Conservation (phyloP, 1,140 invertebrate genomes). For the Dryas iulia region DNA sequence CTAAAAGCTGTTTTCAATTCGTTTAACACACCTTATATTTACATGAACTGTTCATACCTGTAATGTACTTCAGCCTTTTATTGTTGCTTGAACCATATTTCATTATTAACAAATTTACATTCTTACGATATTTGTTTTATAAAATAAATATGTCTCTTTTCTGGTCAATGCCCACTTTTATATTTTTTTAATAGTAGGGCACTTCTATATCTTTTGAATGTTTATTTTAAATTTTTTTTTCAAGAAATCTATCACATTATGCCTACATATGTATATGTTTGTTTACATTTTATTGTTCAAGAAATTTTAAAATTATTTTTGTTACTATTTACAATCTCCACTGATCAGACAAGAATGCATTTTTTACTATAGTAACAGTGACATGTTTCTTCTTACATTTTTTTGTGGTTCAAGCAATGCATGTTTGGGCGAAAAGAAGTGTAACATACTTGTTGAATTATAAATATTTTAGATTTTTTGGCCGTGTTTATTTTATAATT, state of each 20-base stretch:
- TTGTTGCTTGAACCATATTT: constrained; percentile 60
- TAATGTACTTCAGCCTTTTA: constrained; percentile 31
- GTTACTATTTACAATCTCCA: neutral
- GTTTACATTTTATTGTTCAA: no score
- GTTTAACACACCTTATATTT: no score
- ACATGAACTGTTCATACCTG: neutral
- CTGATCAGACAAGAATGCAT: constrained; percentile 13
- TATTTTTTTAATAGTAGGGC: neutral
- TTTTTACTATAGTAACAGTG: neutral
- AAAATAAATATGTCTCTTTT: constrained; percentile 11
- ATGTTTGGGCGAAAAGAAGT: constrained; percentile 78
- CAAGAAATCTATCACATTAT: neutral
- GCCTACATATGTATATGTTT: neutral
- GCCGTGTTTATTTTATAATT: constrained; percentile 63
- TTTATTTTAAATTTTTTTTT: neutral
- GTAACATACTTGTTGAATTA: constrained; percentile 58
- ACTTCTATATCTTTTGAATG: neutral
- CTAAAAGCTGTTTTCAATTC: no score
- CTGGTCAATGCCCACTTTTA: neutral
- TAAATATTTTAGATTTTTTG: constrained; percentile 65
- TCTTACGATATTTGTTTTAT: neutral
- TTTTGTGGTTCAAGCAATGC: constrained; percentile 66
- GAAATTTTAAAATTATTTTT: neutral
- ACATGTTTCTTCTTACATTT: neutral
- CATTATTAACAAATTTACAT: neutral